phyloP scores from a whole-genome alignment of 2,113 vertebrate genomes.

The Plecotus auritus region DNA sequence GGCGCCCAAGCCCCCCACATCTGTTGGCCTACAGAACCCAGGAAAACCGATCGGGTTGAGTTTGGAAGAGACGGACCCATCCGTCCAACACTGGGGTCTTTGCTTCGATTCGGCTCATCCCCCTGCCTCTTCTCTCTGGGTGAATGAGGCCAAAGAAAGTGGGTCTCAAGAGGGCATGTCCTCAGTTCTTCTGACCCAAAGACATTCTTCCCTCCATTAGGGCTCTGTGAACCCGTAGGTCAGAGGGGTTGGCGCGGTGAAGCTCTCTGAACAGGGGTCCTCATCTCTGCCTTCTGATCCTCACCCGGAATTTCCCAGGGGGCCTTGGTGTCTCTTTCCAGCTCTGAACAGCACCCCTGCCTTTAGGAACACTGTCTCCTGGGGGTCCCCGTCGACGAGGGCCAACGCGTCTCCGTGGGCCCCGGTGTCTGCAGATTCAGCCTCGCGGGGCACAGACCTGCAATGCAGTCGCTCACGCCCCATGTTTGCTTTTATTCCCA shows the following conservation, averaged over 20 bases:
- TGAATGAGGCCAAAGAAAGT: background rate
- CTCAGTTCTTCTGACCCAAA: background rate
- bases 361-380: background rate
- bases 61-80: background rate
- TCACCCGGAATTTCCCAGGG: background rate
- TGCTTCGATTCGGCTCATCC: background rate
- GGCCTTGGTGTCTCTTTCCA: background rate
- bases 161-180: background rate
- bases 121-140: background rate
- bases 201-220: background rate
- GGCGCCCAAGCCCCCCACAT: too few species aligned
- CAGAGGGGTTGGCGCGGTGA: too few species aligned
- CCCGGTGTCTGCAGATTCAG: conserved; percentile 58
- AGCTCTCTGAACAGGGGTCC: background rate
- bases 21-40: background rate
- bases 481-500: conserved; percentile 48
- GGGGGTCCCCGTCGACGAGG: background rate
- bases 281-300: background rate
- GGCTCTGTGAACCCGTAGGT: background rate
- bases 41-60: background rate
- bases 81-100: background rate
- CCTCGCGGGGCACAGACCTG: conserved; percentile 17
- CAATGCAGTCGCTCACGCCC: background rate
- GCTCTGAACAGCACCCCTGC: background rate
- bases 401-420: background rate